Base-by-base conservation (phyloP, 2,888 invertebrate species). In the Drosophila bunnanda region DNA sequence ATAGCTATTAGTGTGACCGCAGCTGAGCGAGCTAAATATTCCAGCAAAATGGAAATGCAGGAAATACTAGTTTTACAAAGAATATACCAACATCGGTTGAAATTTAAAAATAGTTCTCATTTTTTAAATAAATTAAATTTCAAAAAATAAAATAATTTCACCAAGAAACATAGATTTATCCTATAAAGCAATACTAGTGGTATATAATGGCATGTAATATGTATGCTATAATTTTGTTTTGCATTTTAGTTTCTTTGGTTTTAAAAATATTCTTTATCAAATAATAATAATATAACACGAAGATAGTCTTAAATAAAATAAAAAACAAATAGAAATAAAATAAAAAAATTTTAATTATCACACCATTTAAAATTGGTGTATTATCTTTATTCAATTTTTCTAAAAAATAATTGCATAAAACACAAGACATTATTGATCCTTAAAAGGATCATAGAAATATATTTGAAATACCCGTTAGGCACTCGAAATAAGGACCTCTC, bases 381-480 rank as follows among this genome's bases (percentile, higher is more conserved):
- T 15, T 22, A n/a, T 30, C 3, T 58, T 59, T 53, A 59, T 53
- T 59, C n/a, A 22, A 58, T 48, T 58, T 15, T 15, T 36, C 57
- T 58, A 58, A 36, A 15, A 25, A 25, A 15, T 46, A 46, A 28
- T 57, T 25, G 13, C 25, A 57, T 22, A 34, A 30, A 48, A 34
- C 25, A n/a, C 13, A 44, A 57, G 22, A 17, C 13, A 7, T 15
- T n/a, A n/a, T n/a, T n/a, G 15, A 4, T 41, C 20, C 39, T 10
- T 15, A n/a, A 13, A 13, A 15, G 9, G 15, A 52, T 52, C 50
- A 20, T 34, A 10, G n/a, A 46, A 46, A 28, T 46, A 46, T n/a
- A 46, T 12, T n/a, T 3, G 3, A n/a, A 12, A 1, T 1, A 30
- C 28, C 28, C 8, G 7, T 13, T 48, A 13, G 30, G 17, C 17